Base-by-base conservation (phyloP, 2,113 vertebrate species). In the Megaceryle torquata region DNA sequence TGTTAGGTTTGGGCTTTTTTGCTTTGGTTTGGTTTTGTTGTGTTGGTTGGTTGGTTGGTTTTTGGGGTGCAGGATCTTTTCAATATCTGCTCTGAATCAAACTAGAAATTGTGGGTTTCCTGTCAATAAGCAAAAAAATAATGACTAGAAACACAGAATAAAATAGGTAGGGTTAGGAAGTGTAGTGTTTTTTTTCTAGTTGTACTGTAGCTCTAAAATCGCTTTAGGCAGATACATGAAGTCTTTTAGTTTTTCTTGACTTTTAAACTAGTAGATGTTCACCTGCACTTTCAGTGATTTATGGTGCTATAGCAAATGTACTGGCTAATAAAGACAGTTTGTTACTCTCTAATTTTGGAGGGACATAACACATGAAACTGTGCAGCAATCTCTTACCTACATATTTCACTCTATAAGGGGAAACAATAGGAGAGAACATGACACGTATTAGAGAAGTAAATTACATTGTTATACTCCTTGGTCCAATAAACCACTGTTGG, bases 331-430 rank as follows among this genome's bases (percentile, higher is more conserved):
- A 98, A 97, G 97, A 97, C 92, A 96, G 97, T 98, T 97, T 98
- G 97, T 98, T 98, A 93, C 91, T 86, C 93, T 98, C 92, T 98
- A 97, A 98, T 98, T 98, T 98, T 96, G 96, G 96, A 97, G 93
- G 94, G 64, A 88, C 61, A 82, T 96, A 98, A 88, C 96, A 96
- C 91, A 54, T 91, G 96, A 96, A 97, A 94, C 89, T 94, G 90
- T 93, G 87, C 79, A 82, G 83, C 91, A 87, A 92, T 95, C 91
- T 97, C 94, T 94, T 89, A 56, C 93, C 91, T 96, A 91, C 91
- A 86, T 98, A 98, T 98, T 98, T 98, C 93, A 96, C 83, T 97
- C 93, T 87, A 48, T 97, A 97, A 97, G 91, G 93, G 92, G 96
- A 98, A 97, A 98, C 95, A 97, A 95, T 93, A 95, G 96, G 92